Evolutionary conservation across 2,888 invertebrate species (phyloP).

Genomic region (Cataglyphis livida): DNA sequence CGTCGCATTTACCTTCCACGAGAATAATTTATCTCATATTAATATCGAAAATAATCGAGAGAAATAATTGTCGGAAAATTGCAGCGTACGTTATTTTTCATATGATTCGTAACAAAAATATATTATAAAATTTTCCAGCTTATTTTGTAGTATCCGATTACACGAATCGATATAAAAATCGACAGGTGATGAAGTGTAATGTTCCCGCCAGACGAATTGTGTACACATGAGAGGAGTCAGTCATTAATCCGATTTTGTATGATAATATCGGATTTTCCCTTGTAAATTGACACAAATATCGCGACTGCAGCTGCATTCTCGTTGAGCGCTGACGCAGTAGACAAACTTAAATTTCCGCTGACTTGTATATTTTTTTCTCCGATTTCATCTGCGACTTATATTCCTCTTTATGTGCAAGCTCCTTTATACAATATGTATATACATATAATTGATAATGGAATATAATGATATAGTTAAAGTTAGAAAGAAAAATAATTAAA

Average conservation of each 20-base stretch:
- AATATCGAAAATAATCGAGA: conserved; percentile 11
- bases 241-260: conserved; percentile 50
- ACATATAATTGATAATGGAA: not conserved
- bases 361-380: not conserved
- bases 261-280: conserved; percentile 50
- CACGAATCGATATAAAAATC: conserved; percentile 43
- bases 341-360: conserved; percentile 16
- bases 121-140: conserved; percentile 42
- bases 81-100: not conserved
- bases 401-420: not conserved
- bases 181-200: conserved; percentile 32
- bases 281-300: conserved; percentile 33
- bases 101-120: not conserved
- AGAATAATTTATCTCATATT: conserved; percentile 7
- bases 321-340: not conserved
- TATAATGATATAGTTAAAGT: not conserved
- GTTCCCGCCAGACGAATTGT: conserved; percentile 1
- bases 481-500: not conserved
- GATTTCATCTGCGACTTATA: not conserved
- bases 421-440: not conserved
- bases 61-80: conserved; percentile 29
- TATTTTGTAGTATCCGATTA: conserved; percentile 44
- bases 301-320: conserved; percentile 20
- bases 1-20: conserved; percentile 15
- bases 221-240: not conserved